A percentile compares a stretch with the other conserved stretches of the same genome.
phyloP scores from a whole-genome alignment of 2,797 vertebrate genomes.

The Pangasius macronema region DNA sequence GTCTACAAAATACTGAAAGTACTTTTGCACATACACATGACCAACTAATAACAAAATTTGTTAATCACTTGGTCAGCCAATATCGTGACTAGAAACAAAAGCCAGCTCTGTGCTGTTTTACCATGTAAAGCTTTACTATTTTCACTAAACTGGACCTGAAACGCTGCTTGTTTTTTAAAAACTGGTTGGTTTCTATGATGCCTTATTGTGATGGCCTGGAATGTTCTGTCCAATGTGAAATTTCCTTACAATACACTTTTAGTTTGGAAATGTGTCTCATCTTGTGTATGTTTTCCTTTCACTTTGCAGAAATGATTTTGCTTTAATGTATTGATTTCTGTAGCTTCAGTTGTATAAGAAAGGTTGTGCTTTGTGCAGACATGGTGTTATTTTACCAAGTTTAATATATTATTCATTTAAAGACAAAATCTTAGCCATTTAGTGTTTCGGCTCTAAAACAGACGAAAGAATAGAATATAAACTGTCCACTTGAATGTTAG shows the following conservation, averaged over 20 bases:
- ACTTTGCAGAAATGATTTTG: neutral
- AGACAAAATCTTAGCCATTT: neutral
- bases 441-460: neutral
- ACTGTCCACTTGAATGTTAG: neutral
- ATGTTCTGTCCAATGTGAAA: neutral
- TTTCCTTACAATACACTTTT: conserved; percentile 8
- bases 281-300: neutral
- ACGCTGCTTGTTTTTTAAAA: conserved; percentile 29
- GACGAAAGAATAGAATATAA: neutral
- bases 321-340: neutral
- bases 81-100: neutral
- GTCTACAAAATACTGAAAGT: neutral
- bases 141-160: conserved; percentile 22
- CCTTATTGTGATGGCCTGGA: conserved; percentile 40
- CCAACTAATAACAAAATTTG: conserved; percentile 1
- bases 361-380: neutral
- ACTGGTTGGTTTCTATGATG: conserved; percentile 25
- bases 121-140: conserved; percentile 20
- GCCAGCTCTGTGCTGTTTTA: neutral
- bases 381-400: neutral
- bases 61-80: conserved; percentile 2
- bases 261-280: conserved; percentile 1
- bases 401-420: neutral
- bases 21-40: conserved; percentile 14
- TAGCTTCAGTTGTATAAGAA: neutral